Conservation (phyloP, 2,113 vertebrate genomes). For the Diphyllodes magnificus region DNA sequence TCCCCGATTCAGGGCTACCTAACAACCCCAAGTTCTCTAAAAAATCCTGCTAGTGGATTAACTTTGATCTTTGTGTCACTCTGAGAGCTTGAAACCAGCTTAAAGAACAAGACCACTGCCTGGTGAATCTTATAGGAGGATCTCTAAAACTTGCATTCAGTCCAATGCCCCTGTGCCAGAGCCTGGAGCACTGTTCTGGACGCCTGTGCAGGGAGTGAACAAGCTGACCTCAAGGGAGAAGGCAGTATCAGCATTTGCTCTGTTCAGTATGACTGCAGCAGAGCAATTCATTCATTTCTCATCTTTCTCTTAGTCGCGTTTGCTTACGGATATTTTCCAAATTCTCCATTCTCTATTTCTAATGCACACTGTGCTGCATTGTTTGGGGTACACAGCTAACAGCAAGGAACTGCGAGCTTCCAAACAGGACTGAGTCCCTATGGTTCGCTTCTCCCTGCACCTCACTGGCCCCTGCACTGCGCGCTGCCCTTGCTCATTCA, state of each 20-base stretch:
- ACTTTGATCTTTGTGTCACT: neutral
- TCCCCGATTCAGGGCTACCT: neutral
- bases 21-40: neutral
- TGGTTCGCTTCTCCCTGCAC: neutral
- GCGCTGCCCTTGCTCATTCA: neutral
- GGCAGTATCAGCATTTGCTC: neutral
- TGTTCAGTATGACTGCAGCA: neutral
- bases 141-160: neutral
- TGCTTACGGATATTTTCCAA: neutral
- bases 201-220: neutral
- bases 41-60: neutral
- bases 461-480: neutral
- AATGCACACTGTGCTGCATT: neutral
- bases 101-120: neutral
- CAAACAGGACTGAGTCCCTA: neutral
- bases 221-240: neutral
- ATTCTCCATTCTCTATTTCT: neutral
- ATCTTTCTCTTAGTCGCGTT: neutral
- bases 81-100: neutral
- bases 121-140: neutral
- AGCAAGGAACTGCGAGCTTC: neutral
- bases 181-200: neutral
- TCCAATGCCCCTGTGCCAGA: neutral
- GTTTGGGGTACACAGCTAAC: neutral
- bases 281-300: neutral